These are phyloP conservation scores for Motacilla alba DNA, from an alignment of 2,113 vertebrate genomes.

Conservation along the genomic window DNA sequence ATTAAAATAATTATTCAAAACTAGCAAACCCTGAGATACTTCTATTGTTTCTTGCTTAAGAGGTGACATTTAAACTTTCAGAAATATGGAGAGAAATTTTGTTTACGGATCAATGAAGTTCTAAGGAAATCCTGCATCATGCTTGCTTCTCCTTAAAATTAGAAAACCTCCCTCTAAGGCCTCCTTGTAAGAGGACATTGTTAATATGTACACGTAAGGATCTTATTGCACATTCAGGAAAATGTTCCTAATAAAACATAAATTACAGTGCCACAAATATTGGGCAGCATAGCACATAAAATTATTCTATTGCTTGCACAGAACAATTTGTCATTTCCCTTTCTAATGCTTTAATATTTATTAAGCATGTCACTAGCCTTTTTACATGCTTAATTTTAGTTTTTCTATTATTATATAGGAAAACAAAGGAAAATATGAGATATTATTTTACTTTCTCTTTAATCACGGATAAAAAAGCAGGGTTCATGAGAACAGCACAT, in stretches of 20 bases:
- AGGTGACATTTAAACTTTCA: not conserved
- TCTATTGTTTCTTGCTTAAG: not conserved
- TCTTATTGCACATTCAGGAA: not conserved
- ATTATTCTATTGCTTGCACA: not conserved
- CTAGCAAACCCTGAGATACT: not conserved
- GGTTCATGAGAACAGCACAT: not conserved
- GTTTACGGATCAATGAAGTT: not conserved
- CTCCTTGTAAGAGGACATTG: not conserved
- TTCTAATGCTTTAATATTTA: not conserved
- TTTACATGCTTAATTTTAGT: not conserved
- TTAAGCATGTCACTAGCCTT: not conserved
- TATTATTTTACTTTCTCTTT: not conserved
- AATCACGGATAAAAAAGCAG: not conserved
- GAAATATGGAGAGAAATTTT: not conserved
- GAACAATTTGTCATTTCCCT: not conserved
- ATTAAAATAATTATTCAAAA: conserved; percentile 17
- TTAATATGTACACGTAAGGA: not conserved
- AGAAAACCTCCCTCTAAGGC: not conserved
- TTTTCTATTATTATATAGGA: not conserved
- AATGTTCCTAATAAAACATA: not conserved
- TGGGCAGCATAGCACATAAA: not conserved
- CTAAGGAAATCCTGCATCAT: conserved; percentile 5
- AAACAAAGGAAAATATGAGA: not conserved
- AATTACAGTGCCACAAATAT: not conserved
- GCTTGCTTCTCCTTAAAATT: not conserved